Conservation (phyloP, 2,888 invertebrate genomes). For the Pyrochroa serraticornis region DNA sequence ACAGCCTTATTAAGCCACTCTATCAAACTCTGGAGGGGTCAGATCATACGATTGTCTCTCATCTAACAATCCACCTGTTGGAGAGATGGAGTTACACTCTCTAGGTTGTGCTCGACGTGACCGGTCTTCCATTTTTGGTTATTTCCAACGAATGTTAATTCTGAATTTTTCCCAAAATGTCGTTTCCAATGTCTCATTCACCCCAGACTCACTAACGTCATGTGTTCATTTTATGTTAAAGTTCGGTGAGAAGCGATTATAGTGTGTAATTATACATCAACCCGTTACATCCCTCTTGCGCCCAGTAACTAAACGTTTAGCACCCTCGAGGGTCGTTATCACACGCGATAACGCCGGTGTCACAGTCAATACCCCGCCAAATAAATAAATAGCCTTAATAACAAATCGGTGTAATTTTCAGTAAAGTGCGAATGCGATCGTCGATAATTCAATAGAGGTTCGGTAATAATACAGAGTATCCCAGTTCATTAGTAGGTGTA, state of each 20-base stretch:
- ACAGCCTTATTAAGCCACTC: too few species aligned
- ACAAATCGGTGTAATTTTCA: conserved; percentile 21
- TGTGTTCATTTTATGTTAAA: not conserved
- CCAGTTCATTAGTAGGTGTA: conserved; percentile 27
- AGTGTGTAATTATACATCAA: too few species aligned
- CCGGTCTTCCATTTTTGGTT: too few species aligned
- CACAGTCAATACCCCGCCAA: conserved; percentile 22
- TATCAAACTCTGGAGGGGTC: too few species aligned
- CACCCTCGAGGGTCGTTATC: conserved; percentile 15
- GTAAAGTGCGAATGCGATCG: conserved; percentile 16
- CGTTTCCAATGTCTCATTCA: too few species aligned
- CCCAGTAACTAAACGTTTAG: conserved; percentile 6
- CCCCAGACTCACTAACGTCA: conserved; percentile 25
- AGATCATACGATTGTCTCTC: too few species aligned
- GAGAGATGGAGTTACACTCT: too few species aligned
- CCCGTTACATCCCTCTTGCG: conserved; percentile 10
- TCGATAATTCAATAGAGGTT: conserved; percentile 21
- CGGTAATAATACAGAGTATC: conserved; percentile 12
- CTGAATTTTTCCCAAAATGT: too few species aligned
- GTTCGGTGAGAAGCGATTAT: too few species aligned
- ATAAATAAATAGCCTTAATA: conserved; percentile 23
- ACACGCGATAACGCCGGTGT: conserved; percentile 14
- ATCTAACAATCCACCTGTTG: too few species aligned
- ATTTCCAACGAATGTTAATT: too few species aligned
- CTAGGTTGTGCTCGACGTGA: too few species aligned